Evolutionary conservation across 2,113 vertebrate genomes (phyloP), one percentile per base, ranked within the genome.

Genomic region (Lates calcarifer): DNA sequence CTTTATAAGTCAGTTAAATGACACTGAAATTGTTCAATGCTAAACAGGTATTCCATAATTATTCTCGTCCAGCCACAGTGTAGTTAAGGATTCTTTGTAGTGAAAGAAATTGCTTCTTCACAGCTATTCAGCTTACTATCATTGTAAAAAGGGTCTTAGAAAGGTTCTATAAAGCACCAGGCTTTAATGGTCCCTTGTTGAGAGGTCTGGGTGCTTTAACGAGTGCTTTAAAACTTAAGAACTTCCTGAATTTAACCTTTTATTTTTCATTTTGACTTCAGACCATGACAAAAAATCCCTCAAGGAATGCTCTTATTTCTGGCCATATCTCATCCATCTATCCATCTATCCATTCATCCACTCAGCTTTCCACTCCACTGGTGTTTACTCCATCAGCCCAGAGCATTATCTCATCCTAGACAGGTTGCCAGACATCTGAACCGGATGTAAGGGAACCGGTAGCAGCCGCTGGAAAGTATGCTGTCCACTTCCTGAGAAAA

Each of bases 401-500:
- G 39, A 62, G n/a, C 57, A 49, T 85, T 79, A 88, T 79, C 79
- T 81, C 67, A 70, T 26, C 35, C 45, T 15, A 33, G 45, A 73
- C 71, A 64, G 47, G 17, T 63, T 84, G 71, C 56, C 84, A 79
- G 58, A 74, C 64, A 63, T 81, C 33, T 85, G 71, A 75, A 76
- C 31, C 68, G 71, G 86, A 91, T 75, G 75, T 64, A 20, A 77
- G 49, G 17, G 74, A 77, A 58, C 64, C 66, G 18, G 77, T 57
- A 73, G 83, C 74, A 83, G 78, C 79, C 26, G 26, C 75, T 80
- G 91, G 91, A 93, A 94, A 94, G 76, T 74, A 89, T 90, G 64
- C 31, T 67, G 8, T 68, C 68, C 70, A 81, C 87, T 91, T 95
- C 94, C 94, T 93, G 85, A 43, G 45, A 86, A 88, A 94, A 91